Evolutionary conservation across 2,113 vertebrate species (phyloP), one percentile per base, ranked within the genome.

Genomic region (Gulo gulo): DNA sequence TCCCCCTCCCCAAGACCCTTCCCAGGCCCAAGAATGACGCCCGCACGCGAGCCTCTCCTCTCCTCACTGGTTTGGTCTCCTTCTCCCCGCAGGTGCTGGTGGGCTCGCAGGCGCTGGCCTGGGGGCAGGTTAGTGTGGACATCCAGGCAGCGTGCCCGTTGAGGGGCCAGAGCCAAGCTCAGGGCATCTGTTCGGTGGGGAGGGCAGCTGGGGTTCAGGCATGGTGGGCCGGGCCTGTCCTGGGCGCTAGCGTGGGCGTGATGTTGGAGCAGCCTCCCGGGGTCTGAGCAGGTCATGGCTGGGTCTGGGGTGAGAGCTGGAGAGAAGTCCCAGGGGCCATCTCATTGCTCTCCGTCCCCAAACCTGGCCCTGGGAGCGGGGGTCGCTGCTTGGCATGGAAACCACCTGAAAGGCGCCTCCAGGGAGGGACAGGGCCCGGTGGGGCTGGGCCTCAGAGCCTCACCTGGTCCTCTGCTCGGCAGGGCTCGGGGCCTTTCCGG

Each of bases 21-120:
- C 52, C 8, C 57, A 26, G 39, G 21, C 55, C 39, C 55, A 16
- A 16, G 52, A 24, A 24, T 1, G 4, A 61, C 9, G 7, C 29
- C 65, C 34, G 7, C 34, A 0, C 0, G 1, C 23, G 42, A 15
- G 47, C 26, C 14, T 88, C 83, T 61, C 84, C 12, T 71, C 63
- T 73, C 80, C 34, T 76, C n/a, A 52, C 0, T 5, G 9, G 36
- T 39, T 97, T 86, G 97, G 10, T 97, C 95, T 73, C 0, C n/a
- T 97, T 97, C 89, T 98, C 50, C 95, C 98, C 79, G 5, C 90
- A 98, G 98, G 98, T 95, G 91, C 95, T 1, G 97, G 97, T 97
- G 98, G 97, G 63, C 92, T 99, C 0, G 96, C 92, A 26, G 98
- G 94, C 0, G 87, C 0, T 39, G 97, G 79, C 13, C 71, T 18